Base-by-base conservation (phyloP, 2,113 vertebrate species). In the Sialia sialis region DNA sequence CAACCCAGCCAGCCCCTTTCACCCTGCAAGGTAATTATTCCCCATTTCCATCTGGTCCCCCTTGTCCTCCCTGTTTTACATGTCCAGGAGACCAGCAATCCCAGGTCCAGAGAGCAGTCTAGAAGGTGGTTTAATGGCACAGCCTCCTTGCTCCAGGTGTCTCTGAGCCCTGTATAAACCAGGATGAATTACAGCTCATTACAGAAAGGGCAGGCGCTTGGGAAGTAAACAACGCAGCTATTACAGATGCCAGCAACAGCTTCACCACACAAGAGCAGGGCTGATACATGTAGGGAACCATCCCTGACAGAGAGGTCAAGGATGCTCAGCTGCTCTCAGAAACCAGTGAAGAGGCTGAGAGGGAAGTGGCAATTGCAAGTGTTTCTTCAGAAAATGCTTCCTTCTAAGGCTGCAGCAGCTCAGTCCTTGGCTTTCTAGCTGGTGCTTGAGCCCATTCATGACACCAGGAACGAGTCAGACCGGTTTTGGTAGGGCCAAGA, bases 201-300 rank as follows among this genome's bases (percentile, higher is more conserved):
- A 95, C 43, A 38, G 62, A 92, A 87, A 97, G 93, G 89, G 87
- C 91, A 94, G 76, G 60, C 34, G 5, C 62, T 56, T 16, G 73
- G 67, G 87, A 94, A 84, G 79, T 87, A 97, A 97, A 95, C 91
- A 94, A 93, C 21, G 8, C 62, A 56, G 87, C 82, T 88, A 49
- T 56, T 84, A 67, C 2, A 4, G 86, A 63, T 13, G 32, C 52
- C 84, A 93, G 72, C 59, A 81, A 27, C 4, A 86, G 89, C 80
- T 87, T 86, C 58, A 23, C 54, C 72, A 7, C 39, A 36, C 56
- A 0, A 0, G 41, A 27, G 55, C 73, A 68, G 39, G 55, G 81
- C 32, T 79, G 52, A 62, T 7, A 54, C 46, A 16, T 22, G 55
- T 63, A 83, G 63, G 48, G 72, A 82, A 30, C n/a, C 46, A 5